Percentiles rank a stretch among this genome's conserved stretches.
Evolutionary conservation across 92 coral and sea anemone species (phyloP).

Genomic region (Siderastrea siderea): DNA sequence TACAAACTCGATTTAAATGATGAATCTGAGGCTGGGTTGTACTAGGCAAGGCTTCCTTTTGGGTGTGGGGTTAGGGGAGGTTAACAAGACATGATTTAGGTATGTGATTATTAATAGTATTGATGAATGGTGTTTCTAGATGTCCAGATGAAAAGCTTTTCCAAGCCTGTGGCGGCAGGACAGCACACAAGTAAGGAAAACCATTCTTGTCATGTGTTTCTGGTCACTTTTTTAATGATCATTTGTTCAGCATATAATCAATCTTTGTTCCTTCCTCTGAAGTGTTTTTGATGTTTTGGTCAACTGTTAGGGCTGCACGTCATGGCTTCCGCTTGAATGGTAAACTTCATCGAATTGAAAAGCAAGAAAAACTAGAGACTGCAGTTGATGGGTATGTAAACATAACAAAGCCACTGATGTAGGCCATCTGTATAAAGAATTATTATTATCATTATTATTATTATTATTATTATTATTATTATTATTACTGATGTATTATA

Average conservation of each 20-base stretch:
- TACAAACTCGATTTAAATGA: too few relatives aligned
- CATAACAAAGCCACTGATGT: too few relatives aligned
- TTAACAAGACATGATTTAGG: not conserved
- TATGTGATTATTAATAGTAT: not conserved
- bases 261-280: not conserved
- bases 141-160: constrained; percentile 87
- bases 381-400: constrained; percentile 13
- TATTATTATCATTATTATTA: too few relatives aligned
- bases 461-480: too few relatives aligned
- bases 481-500: too few relatives aligned
- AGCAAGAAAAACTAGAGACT: constrained; percentile 80
- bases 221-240: not conserved
- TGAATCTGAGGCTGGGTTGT: too few relatives aligned
- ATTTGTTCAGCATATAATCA: not conserved
- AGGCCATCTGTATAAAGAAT: too few relatives aligned
- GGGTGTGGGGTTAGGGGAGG: too few relatives aligned
- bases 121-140: constrained; percentile 26
- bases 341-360: constrained; percentile 83
- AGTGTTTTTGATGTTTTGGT: not conserved
- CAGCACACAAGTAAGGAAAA: constrained; percentile 93
- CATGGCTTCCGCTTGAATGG: constrained; percentile 92
- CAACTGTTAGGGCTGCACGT: constrained; percentile 84
- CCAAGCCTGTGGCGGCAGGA: constrained; percentile 93
- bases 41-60: too few relatives aligned
- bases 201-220: not conserved